phyloP scores from a whole-genome alignment of 2,113 vertebrate genomes.

The Sula dactylatra region DNA sequence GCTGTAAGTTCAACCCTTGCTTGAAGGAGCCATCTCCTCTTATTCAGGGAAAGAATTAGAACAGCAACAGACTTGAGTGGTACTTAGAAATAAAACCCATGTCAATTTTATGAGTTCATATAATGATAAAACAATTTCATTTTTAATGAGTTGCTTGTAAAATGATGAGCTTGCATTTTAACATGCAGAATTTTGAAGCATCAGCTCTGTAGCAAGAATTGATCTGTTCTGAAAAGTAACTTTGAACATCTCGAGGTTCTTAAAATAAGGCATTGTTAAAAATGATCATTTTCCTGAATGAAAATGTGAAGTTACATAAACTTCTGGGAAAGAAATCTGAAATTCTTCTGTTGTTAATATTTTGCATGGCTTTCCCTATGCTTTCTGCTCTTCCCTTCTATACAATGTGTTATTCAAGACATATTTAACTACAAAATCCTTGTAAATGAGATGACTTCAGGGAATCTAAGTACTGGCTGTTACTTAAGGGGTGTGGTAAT shows the following conservation, averaged over 20 bases:
- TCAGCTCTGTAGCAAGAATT: neutral
- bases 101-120: neutral
- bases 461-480: neutral
- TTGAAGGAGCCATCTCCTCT: neutral
- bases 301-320: neutral
- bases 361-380: neutral
- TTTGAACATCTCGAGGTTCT: neutral
- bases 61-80: neutral
- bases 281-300: neutral
- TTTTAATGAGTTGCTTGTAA: slow-evolving; percentile 25
- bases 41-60: neutral
- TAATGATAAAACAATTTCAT: slow-evolving; percentile 3
- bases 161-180: slow-evolving; percentile 24
- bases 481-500: neutral
- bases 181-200: neutral
- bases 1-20: neutral
- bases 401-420: neutral
- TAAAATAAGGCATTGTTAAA: neutral
- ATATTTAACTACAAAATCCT: neutral
- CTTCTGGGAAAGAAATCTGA: neutral
- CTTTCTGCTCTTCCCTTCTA: neutral
- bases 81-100: slow-evolving; percentile 2
- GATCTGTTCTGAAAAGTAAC: neutral
- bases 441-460: neutral
- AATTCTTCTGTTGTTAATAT: neutral